Conservation (phyloP, 2,797 vertebrate genomes). For the Heterohyrax brucei region DNA sequence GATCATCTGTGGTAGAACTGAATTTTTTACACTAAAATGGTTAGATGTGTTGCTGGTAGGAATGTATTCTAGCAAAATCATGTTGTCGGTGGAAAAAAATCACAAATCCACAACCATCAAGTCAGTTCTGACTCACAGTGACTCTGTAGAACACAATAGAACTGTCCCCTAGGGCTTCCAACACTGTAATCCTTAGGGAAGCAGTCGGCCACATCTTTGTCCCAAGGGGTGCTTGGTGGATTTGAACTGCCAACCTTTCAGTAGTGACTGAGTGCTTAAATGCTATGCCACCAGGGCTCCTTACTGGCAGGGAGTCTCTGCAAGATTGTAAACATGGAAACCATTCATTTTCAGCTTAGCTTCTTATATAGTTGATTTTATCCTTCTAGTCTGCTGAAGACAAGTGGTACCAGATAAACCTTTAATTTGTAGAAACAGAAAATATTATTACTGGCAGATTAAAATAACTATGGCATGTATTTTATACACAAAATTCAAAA, state of each 20-base stretch:
- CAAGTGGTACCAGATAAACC: background rate
- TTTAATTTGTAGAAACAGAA: constrained; percentile 22
- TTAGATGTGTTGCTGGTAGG: background rate
- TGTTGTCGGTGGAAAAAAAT: background rate
- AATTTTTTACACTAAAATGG: background rate
- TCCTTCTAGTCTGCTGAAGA: background rate
- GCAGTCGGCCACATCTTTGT: background rate
- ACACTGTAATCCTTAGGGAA: background rate
- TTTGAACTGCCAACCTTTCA: background rate
- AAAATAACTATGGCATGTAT: constrained; percentile 1
- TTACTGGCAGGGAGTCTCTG: background rate
- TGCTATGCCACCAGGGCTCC: background rate
- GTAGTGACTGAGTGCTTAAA: background rate
- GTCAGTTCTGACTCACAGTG: background rate
- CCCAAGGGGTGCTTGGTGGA: background rate
- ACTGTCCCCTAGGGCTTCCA: background rate
- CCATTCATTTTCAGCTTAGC: background rate
- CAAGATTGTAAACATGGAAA: background rate
- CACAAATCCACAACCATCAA: background rate
- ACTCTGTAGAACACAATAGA: background rate
- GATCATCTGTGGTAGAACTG: background rate
- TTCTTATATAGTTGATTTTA: background rate
- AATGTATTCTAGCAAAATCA: background rate
- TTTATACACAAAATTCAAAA: background rate
- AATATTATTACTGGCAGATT: background rate